These are phyloP conservation scores for Clanis bilineata DNA, from an alignment of 2,888 invertebrate genomes.

Conservation along the genomic window DNA sequence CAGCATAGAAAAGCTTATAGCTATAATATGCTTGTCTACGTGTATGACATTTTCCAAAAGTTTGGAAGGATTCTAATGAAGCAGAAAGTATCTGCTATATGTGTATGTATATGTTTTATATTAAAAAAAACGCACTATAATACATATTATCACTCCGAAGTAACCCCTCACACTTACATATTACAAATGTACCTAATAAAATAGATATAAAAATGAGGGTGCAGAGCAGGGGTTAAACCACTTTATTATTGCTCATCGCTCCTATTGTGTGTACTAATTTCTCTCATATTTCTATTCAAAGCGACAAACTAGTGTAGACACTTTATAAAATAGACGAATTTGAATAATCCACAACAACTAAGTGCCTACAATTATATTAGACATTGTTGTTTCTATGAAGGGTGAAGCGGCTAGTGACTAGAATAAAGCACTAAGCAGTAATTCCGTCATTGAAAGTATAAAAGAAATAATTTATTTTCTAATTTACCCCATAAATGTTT, in stretches of 20 bases:
- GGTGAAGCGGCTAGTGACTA: conserved; percentile 1
- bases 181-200: no score
- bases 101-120: no score
- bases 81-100: no score
- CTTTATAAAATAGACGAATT: neutral
- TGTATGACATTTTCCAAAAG: no score
- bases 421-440: neutral
- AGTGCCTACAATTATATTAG: neutral
- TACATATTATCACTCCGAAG: no score
- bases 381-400: conserved; percentile 1
- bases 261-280: neutral
- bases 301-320: neutral
- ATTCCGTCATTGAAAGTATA: neutral
- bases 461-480: neutral
- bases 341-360: neutral
- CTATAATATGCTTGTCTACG: no score
- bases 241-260: neutral
- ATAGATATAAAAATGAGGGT: no score
- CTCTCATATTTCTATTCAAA: neutral
- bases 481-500: neutral
- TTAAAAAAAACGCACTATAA: no score
- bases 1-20: no score
- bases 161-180: no score
- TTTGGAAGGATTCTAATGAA: no score
- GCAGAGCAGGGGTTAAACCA: neutral